phyloP scores from a whole-genome alignment of 2,888 invertebrate genomes.

The Rhagophthalmus giganteus region DNA sequence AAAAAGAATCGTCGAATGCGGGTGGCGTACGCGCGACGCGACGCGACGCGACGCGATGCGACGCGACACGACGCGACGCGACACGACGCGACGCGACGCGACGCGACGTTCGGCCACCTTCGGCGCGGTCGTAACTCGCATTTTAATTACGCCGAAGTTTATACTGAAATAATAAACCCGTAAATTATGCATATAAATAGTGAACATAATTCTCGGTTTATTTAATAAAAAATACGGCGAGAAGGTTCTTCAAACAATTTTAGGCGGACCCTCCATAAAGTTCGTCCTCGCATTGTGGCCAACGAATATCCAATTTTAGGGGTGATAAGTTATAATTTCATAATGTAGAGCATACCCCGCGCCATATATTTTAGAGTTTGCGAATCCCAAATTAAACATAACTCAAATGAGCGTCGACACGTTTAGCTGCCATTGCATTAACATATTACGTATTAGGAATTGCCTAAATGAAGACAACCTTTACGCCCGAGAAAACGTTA shows the following conservation, averaged over 20 bases:
- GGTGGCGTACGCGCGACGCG: too few relatives aligned
- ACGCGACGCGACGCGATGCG: neutral
- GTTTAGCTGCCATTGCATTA: conserved; percentile 24
- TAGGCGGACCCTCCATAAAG: too few relatives aligned
- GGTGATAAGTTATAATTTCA: conserved; percentile 19
- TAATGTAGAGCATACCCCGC: conserved; percentile 11
- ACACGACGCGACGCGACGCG: neutral
- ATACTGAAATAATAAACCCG: too few relatives aligned
- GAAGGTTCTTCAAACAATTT: too few relatives aligned
- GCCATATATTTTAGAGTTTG: conserved; percentile 18
- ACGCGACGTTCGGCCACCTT: too few relatives aligned
- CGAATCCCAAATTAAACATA: conserved; percentile 29
- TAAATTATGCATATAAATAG: too few relatives aligned
- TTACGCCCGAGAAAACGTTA: conserved; percentile 16
- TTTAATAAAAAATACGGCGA: too few relatives aligned
- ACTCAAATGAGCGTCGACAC: conserved; percentile 26
- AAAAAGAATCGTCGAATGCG: too few relatives aligned
- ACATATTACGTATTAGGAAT: conserved; percentile 26
- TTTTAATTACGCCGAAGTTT: too few relatives aligned
- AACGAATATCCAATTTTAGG: conserved; percentile 9
- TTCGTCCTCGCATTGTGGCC: neutral
- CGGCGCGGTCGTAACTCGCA: too few relatives aligned
- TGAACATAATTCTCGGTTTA: too few relatives aligned
- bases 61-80: conserved; percentile 1
- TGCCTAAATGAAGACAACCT: conserved; percentile 17